Base-by-base conservation (phyloP, 2,113 vertebrate species). In the Rattus norvegicus region DNA sequence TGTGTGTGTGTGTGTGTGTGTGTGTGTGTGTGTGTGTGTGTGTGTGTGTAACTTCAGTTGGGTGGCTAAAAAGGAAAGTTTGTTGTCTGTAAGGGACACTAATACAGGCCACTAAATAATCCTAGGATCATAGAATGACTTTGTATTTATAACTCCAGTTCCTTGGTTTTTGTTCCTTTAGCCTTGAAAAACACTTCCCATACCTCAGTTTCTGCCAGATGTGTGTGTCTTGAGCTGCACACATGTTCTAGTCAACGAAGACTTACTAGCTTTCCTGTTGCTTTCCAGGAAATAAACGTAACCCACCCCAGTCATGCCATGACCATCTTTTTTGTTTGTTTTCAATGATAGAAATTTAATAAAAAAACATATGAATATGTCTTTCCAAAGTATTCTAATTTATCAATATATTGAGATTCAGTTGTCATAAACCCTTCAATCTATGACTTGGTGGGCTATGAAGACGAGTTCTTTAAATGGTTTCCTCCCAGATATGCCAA, bases 311-410 rank as follows among this genome's bases (percentile, higher is more conserved):
- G 2, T 77, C 26, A 61, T 56, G n/a, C 47, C 59, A 61, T 49
- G n/a, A 43, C 63, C 39, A 39, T 83, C 22, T 92, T 84, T 85
- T 79, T 43, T 84, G 52, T 22, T 56, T 81, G n/a, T 84, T 63
- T 67, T 73, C 56, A 92, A 59, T 47, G 24, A 22, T 28, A 91
- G n/a, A 26, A 54, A 88, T 86, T 93, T 79, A 54, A 87, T 80
- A 36, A 80, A 24, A 80, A 59, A 61, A 67, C 56, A n/a, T 39
- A 36, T 88, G 52, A 70, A 3, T 88, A 56, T 49, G 43, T 89
- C 92, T 96, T 89, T 20, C 86, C 54, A 83, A 70, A 75, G 16
- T 79, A 84, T 69, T 4, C 80, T 87, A 70, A 7, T 77, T 94
- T 90, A 88, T 49, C 88, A 94, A 61, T 88, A 65, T 39, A 20